Conservation (phyloP, 1,140 invertebrate genomes). For the Hesperophylax magnus region DNA sequence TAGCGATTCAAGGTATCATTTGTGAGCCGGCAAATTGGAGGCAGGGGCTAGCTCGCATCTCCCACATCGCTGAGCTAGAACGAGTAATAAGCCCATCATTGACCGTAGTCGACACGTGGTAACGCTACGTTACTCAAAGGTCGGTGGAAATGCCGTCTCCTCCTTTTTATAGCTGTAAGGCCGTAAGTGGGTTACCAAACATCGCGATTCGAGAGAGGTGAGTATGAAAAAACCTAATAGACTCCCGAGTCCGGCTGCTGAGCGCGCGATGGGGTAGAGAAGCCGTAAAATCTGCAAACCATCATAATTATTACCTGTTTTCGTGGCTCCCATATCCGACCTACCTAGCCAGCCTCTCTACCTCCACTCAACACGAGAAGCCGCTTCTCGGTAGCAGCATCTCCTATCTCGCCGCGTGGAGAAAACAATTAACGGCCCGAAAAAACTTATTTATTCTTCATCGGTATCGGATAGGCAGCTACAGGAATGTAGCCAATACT, state of each 20-base stretch:
- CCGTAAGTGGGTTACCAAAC: conserved; percentile 24
- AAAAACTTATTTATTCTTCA: conserved; percentile 13
- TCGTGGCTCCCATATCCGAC: neutral
- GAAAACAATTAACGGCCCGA: conserved; percentile 18
- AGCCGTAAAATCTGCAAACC: conserved; percentile 19
- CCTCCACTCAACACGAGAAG: neutral
- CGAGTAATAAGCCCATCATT: conserved; percentile 1
- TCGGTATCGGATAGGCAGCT: neutral
- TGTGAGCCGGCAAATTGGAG: neutral
- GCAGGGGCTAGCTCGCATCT: neutral
- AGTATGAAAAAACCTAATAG: conserved; percentile 22
- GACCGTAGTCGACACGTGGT: neutral
- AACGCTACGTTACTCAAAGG: conserved; percentile 3
- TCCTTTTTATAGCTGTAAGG: neutral
- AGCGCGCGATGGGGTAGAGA: neutral
- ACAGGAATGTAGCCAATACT: too few relatives aligned
- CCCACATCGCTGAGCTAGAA: too few relatives aligned
- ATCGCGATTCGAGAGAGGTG: neutral
- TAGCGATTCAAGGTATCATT: neutral
- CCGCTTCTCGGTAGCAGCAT: conserved; percentile 13
- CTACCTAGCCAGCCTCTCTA: neutral
- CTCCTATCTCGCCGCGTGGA: neutral
- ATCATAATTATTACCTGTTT: neutral
- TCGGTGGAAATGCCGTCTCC: conserved; percentile 7
- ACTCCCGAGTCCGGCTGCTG: neutral